A percentile compares a stretch with the other conserved stretches of the same genome.
Conservation (phyloP, 2,888 invertebrate genomes). For the Macrosoma leucophasiata region DNA sequence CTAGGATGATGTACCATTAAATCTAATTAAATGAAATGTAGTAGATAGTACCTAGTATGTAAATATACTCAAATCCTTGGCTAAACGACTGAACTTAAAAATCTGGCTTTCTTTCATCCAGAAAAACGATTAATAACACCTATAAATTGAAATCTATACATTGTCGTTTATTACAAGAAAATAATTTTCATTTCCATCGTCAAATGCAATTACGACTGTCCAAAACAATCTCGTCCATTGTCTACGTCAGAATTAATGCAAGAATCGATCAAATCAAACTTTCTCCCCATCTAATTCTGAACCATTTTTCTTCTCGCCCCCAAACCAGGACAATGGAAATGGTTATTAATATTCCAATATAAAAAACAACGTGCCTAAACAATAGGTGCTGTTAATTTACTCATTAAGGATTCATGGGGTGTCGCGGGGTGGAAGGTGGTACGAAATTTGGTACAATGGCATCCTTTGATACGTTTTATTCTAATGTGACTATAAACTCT, state of each 20-base stretch:
- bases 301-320: constrained; percentile 43
- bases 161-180: too few relatives aligned
- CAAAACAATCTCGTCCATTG: constrained; percentile 57
- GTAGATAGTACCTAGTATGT: too few relatives aligned
- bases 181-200: constrained; percentile 23
- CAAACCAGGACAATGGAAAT: constrained; percentile 56
- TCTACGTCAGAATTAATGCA: constrained; percentile 73
- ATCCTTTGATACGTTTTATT: constrained; percentile 34
- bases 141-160: too few relatives aligned
- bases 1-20: too few relatives aligned
- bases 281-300: constrained; percentile 36
- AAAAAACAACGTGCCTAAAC: constrained; percentile 65
- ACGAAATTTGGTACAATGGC: constrained; percentile 31
- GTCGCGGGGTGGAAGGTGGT: constrained; percentile 31
- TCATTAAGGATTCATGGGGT: constrained; percentile 72
- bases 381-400: constrained; percentile 74
- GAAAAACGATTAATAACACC: too few relatives aligned
- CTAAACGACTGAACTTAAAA: too few relatives aligned
- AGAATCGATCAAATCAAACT: constrained; percentile 69
- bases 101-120: too few relatives aligned
- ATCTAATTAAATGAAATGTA: too few relatives aligned
- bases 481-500: constrained; percentile 25
- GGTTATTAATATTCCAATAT: constrained; percentile 70
- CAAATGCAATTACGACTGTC: constrained; percentile 55
- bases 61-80: too few relatives aligned